Evolutionary conservation across 2,797 vertebrate genomes (phyloP), one percentile per base, ranked within the genome.

Genomic region (Erpetoichthys calabaricus): DNA sequence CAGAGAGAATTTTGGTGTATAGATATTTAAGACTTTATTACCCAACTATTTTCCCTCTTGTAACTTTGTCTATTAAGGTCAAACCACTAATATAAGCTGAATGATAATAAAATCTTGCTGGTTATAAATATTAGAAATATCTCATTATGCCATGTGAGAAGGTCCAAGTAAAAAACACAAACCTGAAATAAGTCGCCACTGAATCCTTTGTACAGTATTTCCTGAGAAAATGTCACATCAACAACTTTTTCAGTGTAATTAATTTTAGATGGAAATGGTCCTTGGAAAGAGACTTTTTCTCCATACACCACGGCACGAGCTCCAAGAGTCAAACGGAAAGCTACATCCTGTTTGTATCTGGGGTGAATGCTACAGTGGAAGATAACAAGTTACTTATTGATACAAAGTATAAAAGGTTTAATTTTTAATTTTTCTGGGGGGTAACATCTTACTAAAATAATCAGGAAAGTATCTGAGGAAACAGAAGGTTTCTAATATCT

Each of bases 301-400:
- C 79, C 71, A 0, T 97, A 96, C 0, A 86, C 93, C 60, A 97
- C 74, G 2, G 87, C 89, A 56, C 80, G 76, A 6, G 94, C 92
- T 0, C 92, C 94, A 56, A 96, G 59, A 3, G 77, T 74, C 68
- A 98, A 68, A 45, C 92, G 77, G 57, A 74, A 73, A 0, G 89
- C 91, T 45, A 97, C 87, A 0, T 81, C 89, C 75, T 87, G 82
- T 67, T 97, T 97, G 73, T 94, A 84, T 25, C 86, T 69, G 2
- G 94, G 91, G 66, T 98, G 93, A 69, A 94, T 77, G 8, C 94
- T 97, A 68, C 3, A 54, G 41, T 44, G 45, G 43, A 45, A 56
- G 25, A 25, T 25, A 25, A 25, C 25, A 25, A 25, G 25, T 25
- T 25, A 25, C 25, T 25, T 25, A 25, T 25, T 25, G 25, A 25